These are phyloP conservation scores for Mesembrinibis cayennensis DNA, from an alignment of 2,113 vertebrate species.

Conservation along the genomic window DNA sequence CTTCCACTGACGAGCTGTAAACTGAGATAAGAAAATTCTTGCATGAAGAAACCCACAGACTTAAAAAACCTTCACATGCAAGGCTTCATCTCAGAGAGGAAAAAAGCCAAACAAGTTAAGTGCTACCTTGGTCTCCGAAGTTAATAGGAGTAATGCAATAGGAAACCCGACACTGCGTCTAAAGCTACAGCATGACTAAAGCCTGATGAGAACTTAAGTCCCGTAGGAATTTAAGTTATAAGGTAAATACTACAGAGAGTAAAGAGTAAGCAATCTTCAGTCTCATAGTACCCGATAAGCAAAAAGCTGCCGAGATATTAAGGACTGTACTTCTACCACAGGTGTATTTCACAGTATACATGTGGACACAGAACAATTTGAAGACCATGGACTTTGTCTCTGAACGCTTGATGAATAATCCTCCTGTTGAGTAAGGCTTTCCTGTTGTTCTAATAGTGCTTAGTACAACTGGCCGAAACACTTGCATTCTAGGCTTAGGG, in stretches of 20 bases:
- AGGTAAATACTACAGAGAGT: neutral
- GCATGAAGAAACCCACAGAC: neutral
- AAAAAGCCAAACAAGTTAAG: neutral
- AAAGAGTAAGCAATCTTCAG: neutral
- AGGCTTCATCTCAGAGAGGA: neutral
- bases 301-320: neutral
- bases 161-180: conserved; percentile 3
- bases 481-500: neutral
- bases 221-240: conserved; percentile 1
- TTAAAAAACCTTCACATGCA: neutral
- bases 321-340: neutral
- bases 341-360: neutral
- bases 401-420: neutral
- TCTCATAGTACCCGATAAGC: neutral
- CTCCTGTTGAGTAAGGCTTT: neutral
- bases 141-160: neutral
- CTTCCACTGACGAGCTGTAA: neutral
- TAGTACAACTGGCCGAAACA: neutral
- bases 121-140: neutral
- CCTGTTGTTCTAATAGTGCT: neutral
- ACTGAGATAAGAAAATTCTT: neutral
- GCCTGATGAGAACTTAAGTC: neutral
- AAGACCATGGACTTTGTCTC: neutral
- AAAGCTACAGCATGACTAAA: neutral
- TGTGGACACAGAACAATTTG: neutral